Percentiles rank a stretch among this genome's conserved stretches.
phyloP scores from a whole-genome alignment of 2,797 vertebrate species.

The Vultur gryphus region DNA sequence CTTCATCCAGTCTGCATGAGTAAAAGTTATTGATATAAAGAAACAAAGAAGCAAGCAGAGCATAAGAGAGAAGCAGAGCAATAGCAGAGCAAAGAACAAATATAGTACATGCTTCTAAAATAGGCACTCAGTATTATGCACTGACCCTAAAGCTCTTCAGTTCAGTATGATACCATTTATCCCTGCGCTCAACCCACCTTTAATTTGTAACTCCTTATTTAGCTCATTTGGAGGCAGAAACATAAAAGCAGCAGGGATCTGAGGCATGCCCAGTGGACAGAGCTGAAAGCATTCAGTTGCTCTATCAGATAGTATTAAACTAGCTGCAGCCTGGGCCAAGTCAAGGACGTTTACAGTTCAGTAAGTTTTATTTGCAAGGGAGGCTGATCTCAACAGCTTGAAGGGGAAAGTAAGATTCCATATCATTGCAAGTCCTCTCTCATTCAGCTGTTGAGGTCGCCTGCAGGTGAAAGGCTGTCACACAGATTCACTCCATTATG shows the following conservation, averaged over 20 bases:
- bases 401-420: conserved; percentile 47
- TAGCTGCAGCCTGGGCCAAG: conserved; percentile 66
- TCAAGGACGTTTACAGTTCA: conserved; percentile 38
- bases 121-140: neutral
- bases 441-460: conserved; percentile 70
- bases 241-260: conserved; percentile 34
- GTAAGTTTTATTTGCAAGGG: conserved; percentile 46
- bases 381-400: conserved; percentile 77
- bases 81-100: conserved; percentile 67
- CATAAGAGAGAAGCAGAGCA: conserved; percentile 74
- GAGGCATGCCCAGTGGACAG: conserved; percentile 65
- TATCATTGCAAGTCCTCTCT: neutral
- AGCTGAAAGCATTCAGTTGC: conserved; percentile 46
- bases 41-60: conserved; percentile 72
- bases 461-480: conserved; percentile 43
- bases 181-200: neutral
- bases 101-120: conserved; percentile 22
- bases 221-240: conserved; percentile 18
- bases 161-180: neutral
- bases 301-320: neutral
- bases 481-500: conserved; percentile 51
- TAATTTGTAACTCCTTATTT: neutral
- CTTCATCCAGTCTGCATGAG: conserved; percentile 89
- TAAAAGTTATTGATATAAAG: conserved; percentile 71
- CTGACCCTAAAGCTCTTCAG: neutral